Percentiles rank a stretch among this genome's conserved stretches.
Evolutionary conservation across 2,113 vertebrate species (phyloP).

Genomic region (Zeus faber): DNA sequence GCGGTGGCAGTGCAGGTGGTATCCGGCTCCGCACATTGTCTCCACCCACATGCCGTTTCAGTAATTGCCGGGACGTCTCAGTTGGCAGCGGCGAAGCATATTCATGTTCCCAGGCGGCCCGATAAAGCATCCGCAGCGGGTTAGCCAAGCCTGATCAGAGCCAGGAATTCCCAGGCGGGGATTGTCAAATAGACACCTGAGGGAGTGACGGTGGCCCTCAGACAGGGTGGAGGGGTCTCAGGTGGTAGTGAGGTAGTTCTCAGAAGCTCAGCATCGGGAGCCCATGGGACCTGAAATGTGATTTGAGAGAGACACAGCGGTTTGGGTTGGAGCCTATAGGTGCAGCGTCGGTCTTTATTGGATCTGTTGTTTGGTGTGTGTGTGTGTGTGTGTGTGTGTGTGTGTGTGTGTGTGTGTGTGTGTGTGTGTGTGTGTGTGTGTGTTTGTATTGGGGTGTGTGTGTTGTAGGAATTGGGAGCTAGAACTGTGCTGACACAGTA

Average conservation of each 20-base stretch:
- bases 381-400: background rate
- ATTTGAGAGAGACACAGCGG: conserved; percentile 22
- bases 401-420: background rate
- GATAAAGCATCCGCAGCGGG: conserved; percentile 41
- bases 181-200: conserved; percentile 59
- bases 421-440: no score
- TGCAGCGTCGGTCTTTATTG: conserved; percentile 23
- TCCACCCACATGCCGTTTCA: no score
- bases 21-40: no score
- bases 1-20: no score
- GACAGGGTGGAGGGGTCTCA: conserved; percentile 49
- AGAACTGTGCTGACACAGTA: conserved; percentile 33
- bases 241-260: conserved; percentile 48
- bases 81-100: no score
- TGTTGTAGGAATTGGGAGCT: conserved; percentile 4
- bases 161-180: conserved; percentile 48
- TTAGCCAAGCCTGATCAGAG: conserved; percentile 48
- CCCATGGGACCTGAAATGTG: conserved; percentile 7
- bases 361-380: conserved; percentile 24
- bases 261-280: conserved; percentile 43
- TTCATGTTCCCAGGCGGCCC: no score
- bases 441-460: background rate
- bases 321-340: conserved; percentile 8
- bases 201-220: conserved; percentile 60
- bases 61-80: no score